phyloP scores from a whole-genome alignment of 1,140 invertebrate species.

The Zaprionus davidi region DNA sequence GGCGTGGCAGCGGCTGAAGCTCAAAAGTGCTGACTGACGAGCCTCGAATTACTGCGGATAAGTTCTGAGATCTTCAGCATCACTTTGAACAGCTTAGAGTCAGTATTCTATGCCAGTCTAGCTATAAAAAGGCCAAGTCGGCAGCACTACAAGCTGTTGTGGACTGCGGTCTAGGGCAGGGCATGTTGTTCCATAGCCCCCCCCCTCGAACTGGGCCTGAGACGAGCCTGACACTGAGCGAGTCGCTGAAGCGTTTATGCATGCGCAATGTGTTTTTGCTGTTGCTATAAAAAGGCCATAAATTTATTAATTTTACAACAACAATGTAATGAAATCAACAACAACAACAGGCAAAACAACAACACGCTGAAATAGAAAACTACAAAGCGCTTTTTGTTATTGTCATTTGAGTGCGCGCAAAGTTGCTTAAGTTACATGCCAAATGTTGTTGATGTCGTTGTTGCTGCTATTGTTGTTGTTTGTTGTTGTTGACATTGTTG shows the following conservation, averaged over 20 bases:
- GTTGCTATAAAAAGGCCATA: conserved; percentile 36
- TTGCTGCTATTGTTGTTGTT: background rate
- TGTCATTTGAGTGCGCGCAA: conserved; percentile 37
- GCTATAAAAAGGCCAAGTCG: background rate
- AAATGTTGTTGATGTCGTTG: conserved; percentile 21
- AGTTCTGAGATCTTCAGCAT: background rate
- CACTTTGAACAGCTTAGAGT: no score
- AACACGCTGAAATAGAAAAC: conserved; percentile 41
- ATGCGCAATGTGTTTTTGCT: conserved; percentile 32
- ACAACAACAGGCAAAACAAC: background rate
- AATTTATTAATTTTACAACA: conserved; percentile 50
- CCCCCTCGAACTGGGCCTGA: conserved; percentile 15
- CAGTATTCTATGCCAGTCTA: background rate
- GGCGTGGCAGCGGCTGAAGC: background rate
- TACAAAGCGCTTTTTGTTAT: conserved; percentile 32
- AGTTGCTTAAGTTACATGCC: conserved; percentile 40
- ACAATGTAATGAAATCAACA: conserved; percentile 7
- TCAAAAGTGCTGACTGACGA: background rate
- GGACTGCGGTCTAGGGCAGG: background rate
- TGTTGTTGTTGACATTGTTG: conserved; percentile 4
- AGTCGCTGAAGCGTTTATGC: conserved; percentile 52
- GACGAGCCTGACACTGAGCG: conserved; percentile 34
- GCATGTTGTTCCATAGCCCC: background rate
- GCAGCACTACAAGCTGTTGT: background rate
- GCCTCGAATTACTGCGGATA: background rate